Conservation (phyloP, 2,888 invertebrate genomes). For the Keiferia lycopersicella region DNA sequence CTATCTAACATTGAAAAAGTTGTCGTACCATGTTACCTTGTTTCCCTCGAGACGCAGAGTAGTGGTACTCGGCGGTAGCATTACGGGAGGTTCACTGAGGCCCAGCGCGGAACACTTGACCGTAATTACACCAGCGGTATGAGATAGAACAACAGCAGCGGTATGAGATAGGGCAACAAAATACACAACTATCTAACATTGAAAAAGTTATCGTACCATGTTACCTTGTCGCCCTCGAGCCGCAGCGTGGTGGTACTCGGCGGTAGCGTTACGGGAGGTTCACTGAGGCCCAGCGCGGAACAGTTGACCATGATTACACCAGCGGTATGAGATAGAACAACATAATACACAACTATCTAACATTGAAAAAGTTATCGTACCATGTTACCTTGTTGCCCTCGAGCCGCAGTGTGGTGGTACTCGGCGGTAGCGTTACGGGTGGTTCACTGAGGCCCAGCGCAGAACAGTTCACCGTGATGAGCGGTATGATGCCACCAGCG, state of each 20-base stretch:
- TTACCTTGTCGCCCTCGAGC: conserved; percentile 67
- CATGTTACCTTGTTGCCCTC: conserved; percentile 84
- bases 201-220: conserved; percentile 10
- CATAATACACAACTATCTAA: conserved; percentile 33
- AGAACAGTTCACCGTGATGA: conserved; percentile 86
- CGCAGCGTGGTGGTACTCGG: conserved; percentile 54
- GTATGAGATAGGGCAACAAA: too few species aligned
- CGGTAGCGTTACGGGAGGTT: too few species aligned
- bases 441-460: conserved; percentile 77
- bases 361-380: conserved; percentile 36
- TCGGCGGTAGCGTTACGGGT: conserved; percentile 83
- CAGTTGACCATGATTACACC: background rate
- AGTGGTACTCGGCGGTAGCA: conserved; percentile 80
- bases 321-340: background rate
- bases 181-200: conserved; percentile 11
- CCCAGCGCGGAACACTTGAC: conserved; percentile 25
- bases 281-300: background rate
- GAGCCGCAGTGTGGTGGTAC: conserved; percentile 84
- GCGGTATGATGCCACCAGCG: conserved; percentile 77
- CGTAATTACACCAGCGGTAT: conserved; percentile 68
- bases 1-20: conserved; percentile 26
- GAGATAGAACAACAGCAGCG: too few species aligned
- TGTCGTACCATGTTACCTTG: conserved; percentile 73
- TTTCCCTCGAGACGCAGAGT: conserved; percentile 85
- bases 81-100: too few species aligned